Percentiles rank a stretch among this genome's conserved stretches.
Evolutionary conservation across 2,888 invertebrate genomes (phyloP).

Genomic region (Eupithecia dodoneata): DNA sequence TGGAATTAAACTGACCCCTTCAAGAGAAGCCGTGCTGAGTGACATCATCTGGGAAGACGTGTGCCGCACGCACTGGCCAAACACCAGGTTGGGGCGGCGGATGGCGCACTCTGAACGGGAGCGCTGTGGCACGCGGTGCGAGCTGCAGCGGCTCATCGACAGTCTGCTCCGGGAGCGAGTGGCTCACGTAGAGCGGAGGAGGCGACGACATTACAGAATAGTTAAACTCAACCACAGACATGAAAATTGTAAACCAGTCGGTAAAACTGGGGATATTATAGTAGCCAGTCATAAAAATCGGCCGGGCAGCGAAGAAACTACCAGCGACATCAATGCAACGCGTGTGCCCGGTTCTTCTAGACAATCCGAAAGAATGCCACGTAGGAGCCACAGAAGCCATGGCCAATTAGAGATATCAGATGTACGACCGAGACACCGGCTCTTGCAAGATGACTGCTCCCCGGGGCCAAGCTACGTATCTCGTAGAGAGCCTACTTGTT

Average conservation of each 20-base stretch:
- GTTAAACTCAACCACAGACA: slow-evolving; percentile 77
- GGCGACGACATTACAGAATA: slow-evolving; percentile 77
- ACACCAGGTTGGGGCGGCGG: slow-evolving; percentile 70
- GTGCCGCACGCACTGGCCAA: slow-evolving; percentile 80
- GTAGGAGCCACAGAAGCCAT: slow-evolving; percentile 60
- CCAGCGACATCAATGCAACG: slow-evolving; percentile 60
- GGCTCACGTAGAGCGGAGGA: slow-evolving; percentile 74
- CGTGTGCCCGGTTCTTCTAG: neutral
- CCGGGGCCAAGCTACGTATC: slow-evolving; percentile 71
- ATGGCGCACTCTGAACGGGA: slow-evolving; percentile 67
- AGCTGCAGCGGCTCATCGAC: slow-evolving; percentile 75
- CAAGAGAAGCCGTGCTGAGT: slow-evolving; percentile 78
- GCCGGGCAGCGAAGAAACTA: slow-evolving; percentile 59
- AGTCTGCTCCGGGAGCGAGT: slow-evolving; percentile 74
- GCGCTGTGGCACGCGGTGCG: slow-evolving; percentile 66
- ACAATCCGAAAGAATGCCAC: slow-evolving; percentile 33
- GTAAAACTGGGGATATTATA: slow-evolving; percentile 79
- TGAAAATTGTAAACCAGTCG: slow-evolving; percentile 70
- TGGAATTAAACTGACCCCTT: slow-evolving; percentile 77
- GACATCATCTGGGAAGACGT: slow-evolving; percentile 81
- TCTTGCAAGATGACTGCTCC: slow-evolving; percentile 58
- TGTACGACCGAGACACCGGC: slow-evolving; percentile 49
- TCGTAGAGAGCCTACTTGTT: slow-evolving; percentile 66
- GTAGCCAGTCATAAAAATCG: slow-evolving; percentile 77
- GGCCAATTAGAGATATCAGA: slow-evolving; percentile 58